phyloP scores from a whole-genome alignment of 2,888 invertebrate genomes.

The Idaea aversata region DNA sequence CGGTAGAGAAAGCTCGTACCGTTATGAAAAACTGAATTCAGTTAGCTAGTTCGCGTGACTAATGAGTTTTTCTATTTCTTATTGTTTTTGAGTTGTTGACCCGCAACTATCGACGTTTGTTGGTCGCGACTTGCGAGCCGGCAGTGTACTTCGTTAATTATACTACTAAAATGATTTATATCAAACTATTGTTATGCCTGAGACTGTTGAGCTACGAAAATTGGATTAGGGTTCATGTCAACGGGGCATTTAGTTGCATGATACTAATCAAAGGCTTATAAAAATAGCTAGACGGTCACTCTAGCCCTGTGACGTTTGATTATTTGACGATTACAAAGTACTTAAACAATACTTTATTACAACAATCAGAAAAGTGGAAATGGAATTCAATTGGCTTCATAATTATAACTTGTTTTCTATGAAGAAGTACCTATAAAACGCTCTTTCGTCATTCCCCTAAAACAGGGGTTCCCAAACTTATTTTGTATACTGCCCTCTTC shows the following conservation, averaged over 20 bases:
- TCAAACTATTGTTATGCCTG: constrained; percentile 48
- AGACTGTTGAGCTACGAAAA: constrained; percentile 48
- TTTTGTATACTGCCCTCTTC: too few species aligned
- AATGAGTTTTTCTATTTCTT: constrained; percentile 72
- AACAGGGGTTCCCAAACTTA: too few species aligned
- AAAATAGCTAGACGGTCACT: constrained; percentile 25
- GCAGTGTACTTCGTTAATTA: constrained; percentile 53
- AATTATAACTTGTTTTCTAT: background rate
- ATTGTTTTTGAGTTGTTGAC: constrained; percentile 76
- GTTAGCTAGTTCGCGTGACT: constrained; percentile 64
- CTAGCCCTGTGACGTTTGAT: constrained; percentile 21
- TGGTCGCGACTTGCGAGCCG: constrained; percentile 36
- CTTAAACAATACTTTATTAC: constrained; percentile 24
- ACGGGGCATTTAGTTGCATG: constrained; percentile 48
- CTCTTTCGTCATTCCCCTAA: background rate
- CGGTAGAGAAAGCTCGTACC: constrained; percentile 32
- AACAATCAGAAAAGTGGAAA: constrained; percentile 2
- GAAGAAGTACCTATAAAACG: background rate
- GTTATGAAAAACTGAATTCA: constrained; percentile 30
- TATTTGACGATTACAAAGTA: constrained; percentile 18
- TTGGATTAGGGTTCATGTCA: constrained; percentile 55
- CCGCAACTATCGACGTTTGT: constrained; percentile 66
- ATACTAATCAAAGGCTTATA: constrained; percentile 40
- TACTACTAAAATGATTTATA: constrained; percentile 66
- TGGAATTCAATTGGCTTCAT: background rate